Base-by-base conservation (phyloP, 2,797 vertebrate species). In the Alcedo atthis region DNA sequence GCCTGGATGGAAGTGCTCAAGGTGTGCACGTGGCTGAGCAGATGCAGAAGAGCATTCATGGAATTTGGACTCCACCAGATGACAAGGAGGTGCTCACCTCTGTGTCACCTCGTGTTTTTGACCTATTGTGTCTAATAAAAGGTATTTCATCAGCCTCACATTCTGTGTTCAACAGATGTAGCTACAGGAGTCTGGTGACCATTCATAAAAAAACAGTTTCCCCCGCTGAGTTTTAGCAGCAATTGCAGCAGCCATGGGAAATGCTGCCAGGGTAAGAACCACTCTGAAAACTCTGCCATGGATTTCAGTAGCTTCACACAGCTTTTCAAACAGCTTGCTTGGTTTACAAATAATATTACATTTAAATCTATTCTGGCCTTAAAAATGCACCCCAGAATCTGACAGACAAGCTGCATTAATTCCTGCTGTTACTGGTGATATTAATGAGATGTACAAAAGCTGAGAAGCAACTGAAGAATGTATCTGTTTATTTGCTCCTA, bases 111-210 rank as follows among this genome's bases (percentile, higher is more conserved):
- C 97, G 98, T 8, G 96, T 98, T 89, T 98, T 97, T 73, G 97
- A 97, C 48, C 98, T 98, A 48, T 98, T 93, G 74, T 97, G 98
- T 90, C 97, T 98, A 93, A 83, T 30, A 53, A 99, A 97, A 98
- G 98, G 85, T 98, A 98, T 95, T 98, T 98, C 98, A 32, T 98
- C 98, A 75, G 98, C 92, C 98, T 98, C 48, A 98, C 98, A 98
- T 98, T 66, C 81, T 96, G 84, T 61, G 92, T 85, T 55, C 32
- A 67, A 43, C 12, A 91, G 45, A 40, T 53, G 33, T 19, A 82
- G 42, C 58, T 75, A 15, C 40, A 62, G 26, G 69, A 68, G 8
- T 53, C 53, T 55, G 45, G 35, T 48, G 53, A 51, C 3, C 6
- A 30, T 21, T 51, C 17, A 45, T 35, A 4, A 32, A 81, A 73